Evolutionary conservation across 2,888 invertebrate genomes (phyloP).

Genomic region (Lypha dubia): DNA sequence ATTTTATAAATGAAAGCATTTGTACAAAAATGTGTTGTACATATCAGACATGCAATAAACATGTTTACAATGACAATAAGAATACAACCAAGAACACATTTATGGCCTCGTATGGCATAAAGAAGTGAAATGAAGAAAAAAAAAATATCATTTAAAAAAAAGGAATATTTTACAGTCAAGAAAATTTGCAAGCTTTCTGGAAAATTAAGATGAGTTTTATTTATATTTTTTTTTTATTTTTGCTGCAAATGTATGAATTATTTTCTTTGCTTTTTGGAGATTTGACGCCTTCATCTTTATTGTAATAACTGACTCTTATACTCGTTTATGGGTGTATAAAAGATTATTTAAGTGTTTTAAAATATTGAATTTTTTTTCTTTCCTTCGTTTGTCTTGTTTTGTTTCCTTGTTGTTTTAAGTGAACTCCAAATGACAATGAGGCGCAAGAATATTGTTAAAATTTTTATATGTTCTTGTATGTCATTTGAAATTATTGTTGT

Average conservation of each 20-base stretch:
- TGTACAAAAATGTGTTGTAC: conserved; percentile 33
- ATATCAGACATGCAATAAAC: conserved; percentile 65
- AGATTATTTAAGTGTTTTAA: conserved; percentile 26
- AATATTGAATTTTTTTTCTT: conserved; percentile 30
- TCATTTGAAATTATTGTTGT: not conserved
- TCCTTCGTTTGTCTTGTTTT: not conserved
- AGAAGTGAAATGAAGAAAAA: conserved; percentile 22
- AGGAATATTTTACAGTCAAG: not conserved
- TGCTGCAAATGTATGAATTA: not conserved
- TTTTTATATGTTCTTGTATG: too few species aligned
- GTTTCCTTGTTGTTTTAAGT: conserved; percentile 18
- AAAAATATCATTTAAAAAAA: not conserved
- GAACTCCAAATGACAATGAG: conserved; percentile 53
- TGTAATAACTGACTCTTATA: conserved; percentile 46
- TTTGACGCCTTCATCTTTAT: conserved; percentile 41
- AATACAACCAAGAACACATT: conserved; percentile 19
- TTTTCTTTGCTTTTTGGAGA: conserved; percentile 24
- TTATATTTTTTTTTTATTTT: conserved; percentile 13
- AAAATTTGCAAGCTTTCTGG: conserved; percentile 54
- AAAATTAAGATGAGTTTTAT: conserved; percentile 61
- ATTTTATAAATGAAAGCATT: conserved; percentile 19
- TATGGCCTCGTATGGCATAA: not conserved
- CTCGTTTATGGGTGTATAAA: not conserved
- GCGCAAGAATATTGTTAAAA: conserved; percentile 15
- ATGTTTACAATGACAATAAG: conserved; percentile 52